Percentiles rank a stretch among this genome's conserved stretches.
phyloP scores from a whole-genome alignment of 23 tunicate genomes.

The Phallusia fumigata region DNA sequence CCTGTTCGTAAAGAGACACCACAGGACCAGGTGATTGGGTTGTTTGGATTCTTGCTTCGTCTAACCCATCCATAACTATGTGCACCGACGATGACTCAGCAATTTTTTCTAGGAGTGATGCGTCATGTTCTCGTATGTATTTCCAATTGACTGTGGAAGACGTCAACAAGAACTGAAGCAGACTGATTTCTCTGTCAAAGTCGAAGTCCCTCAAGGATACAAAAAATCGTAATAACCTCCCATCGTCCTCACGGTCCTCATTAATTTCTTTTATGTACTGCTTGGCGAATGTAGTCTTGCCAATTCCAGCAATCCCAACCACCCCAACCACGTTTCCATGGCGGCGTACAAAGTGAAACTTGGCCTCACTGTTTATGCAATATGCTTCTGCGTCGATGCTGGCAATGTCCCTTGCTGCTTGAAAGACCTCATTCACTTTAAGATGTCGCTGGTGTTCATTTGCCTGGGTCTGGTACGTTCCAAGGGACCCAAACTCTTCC shows the following conservation, averaged over 20 bases:
- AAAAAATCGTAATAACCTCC: background rate
- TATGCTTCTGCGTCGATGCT: background rate
- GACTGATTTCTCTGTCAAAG: conserved; percentile 1
- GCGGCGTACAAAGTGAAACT: background rate
- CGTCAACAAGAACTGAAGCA: background rate
- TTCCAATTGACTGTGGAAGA: background rate
- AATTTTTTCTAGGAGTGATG: background rate
- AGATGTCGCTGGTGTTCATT: background rate
- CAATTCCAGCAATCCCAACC: background rate
- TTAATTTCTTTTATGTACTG: background rate
- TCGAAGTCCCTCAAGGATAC: background rate
- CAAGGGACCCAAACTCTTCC: background rate
- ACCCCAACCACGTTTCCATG: background rate
- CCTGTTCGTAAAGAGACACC: background rate
- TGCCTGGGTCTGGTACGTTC: background rate
- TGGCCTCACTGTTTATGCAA: background rate
- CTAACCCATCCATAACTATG: background rate
- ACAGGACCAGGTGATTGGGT: background rate
- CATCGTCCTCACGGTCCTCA: background rate
- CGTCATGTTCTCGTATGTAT: background rate
- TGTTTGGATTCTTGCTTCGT: background rate
- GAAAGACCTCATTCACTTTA: background rate
- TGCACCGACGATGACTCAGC: background rate
- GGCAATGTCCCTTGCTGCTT: background rate
- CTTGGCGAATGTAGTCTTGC: conserved; percentile 5